Conservation (phyloP, 2,113 vertebrate species). For the Prinia subflava region DNA sequence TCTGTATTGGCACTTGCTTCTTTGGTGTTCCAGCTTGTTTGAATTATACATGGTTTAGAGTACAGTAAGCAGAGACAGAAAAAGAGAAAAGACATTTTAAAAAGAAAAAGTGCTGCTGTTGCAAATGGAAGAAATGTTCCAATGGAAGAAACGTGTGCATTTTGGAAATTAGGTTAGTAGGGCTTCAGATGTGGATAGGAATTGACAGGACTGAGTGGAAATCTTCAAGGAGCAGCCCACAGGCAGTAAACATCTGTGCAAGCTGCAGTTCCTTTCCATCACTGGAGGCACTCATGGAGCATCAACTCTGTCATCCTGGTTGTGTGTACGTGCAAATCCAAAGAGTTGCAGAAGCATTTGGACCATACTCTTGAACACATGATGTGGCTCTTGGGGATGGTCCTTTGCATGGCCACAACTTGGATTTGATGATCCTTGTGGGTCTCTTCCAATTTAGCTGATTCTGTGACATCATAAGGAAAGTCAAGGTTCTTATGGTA, state of each 20-base stretch:
- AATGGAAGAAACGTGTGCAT: background rate
- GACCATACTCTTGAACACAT: no score
- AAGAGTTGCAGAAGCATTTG: background rate
- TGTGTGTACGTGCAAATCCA: background rate
- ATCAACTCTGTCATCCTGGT: background rate
- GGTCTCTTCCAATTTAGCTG: background rate
- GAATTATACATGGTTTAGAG: background rate
- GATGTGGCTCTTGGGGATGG: background rate
- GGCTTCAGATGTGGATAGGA: background rate
- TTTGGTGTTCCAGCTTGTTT: conserved; percentile 10
- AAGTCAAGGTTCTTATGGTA: fast-evolving
- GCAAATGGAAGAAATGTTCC: background rate
- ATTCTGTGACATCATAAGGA: background rate
- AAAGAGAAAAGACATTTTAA: background rate
- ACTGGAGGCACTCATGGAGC: background rate
- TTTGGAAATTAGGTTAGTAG: background rate
- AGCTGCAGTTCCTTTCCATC: background rate
- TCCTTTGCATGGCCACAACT: background rate
- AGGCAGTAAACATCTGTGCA: background rate
- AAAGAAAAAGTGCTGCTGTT: background rate
- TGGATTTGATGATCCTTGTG: background rate
- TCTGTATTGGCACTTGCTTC: background rate
- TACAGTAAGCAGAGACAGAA: background rate
- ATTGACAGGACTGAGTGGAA: background rate
- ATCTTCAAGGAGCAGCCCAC: background rate